These are phyloP conservation scores for Sus scrofa DNA, from an alignment of 2,113 vertebrate genomes.

Conservation along the genomic window DNA sequence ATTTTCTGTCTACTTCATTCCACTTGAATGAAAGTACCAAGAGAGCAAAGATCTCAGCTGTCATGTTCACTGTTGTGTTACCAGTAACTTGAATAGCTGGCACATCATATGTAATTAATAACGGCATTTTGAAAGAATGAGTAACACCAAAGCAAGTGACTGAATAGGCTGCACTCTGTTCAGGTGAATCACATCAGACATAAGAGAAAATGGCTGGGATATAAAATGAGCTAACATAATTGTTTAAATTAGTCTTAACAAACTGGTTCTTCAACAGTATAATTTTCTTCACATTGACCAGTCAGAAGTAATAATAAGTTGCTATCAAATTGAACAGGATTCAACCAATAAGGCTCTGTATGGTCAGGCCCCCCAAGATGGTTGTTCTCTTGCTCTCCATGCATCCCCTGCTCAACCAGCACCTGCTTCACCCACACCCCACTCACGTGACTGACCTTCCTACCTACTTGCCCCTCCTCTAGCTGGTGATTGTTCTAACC, in stretches of 20 bases:
- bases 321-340: neutral
- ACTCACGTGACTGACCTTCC: neutral
- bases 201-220: neutral
- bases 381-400: neutral
- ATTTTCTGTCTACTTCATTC: neutral
- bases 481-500: neutral
- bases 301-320: neutral
- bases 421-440: neutral
- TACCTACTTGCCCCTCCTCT: neutral
- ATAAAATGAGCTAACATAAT: neutral
- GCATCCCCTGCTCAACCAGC: neutral
- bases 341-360: neutral
- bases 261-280: neutral
- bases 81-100: neutral
- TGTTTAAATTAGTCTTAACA: slow-evolving; percentile 41
- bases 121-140: neutral
- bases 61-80: neutral
- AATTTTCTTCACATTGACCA: slow-evolving; percentile 24
- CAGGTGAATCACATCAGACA: neutral
- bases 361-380: neutral
- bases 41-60: neutral
- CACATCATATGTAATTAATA: neutral
- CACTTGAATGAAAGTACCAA: neutral
- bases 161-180: neutral
- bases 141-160: neutral